phyloP scores from a whole-genome alignment of 2,113 vertebrate genomes.

The Montifringilla adamsi region DNA sequence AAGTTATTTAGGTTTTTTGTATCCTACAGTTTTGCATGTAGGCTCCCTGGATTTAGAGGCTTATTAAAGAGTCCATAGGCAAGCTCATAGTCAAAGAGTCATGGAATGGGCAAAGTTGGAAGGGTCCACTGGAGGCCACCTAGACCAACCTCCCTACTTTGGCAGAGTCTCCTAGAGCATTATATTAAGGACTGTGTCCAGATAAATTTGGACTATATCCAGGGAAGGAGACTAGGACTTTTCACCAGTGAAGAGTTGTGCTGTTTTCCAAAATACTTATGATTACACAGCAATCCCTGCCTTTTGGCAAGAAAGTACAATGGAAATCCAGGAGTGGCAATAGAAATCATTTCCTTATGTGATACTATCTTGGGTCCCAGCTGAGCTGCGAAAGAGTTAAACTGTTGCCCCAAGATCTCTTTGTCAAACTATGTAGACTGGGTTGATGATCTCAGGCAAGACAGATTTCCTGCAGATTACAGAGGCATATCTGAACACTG shows the following conservation, averaged over 20 bases:
- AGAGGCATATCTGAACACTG: background rate
- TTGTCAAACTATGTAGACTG: fast-evolving
- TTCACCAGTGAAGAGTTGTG: background rate
- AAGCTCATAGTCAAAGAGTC: background rate
- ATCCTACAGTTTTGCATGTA: background rate
- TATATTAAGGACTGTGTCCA: background rate
- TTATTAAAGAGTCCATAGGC: background rate
- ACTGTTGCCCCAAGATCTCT: background rate
- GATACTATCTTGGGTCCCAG: background rate
- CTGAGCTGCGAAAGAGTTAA: background rate
- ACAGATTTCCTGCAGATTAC: background rate
- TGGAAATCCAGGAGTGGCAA: background rate
- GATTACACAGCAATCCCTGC: background rate
- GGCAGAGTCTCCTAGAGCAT: background rate
- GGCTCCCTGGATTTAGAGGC: background rate
- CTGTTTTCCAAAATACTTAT: background rate
- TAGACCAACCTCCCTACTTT: background rate
- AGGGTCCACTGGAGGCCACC: background rate
- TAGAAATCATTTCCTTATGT: background rate
- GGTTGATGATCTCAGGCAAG: background rate
- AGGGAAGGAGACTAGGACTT: background rate
- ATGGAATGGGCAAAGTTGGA: background rate
- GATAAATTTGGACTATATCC: background rate
- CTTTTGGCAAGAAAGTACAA: background rate
- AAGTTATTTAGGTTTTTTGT: background rate